A percentile compares a stretch with the other conserved stretches of the same genome.
These are phyloP conservation scores for Dryococelus australis DNA, from an alignment of 2,888 invertebrate species.

Conservation along the genomic window DNA sequence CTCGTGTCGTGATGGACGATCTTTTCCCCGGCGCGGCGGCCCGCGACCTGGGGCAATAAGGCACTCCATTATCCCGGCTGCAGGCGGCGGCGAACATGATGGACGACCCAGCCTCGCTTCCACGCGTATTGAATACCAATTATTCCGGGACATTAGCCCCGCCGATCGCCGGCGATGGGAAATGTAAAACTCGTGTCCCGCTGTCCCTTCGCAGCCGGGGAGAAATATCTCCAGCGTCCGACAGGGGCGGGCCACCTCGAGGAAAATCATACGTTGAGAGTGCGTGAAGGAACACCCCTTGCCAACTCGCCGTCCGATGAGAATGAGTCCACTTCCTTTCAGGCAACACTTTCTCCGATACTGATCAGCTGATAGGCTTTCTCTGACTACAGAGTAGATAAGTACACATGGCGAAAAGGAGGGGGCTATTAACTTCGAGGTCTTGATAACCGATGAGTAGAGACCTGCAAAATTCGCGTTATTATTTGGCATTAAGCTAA, in stretches of 20 bases:
- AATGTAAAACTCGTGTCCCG: background rate
- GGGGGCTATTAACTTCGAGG: too few relatives aligned
- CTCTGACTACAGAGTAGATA: too few relatives aligned
- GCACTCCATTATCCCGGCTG: background rate
- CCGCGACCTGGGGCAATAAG: slow-evolving; percentile 3
- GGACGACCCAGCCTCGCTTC: background rate
- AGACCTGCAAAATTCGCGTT: too few relatives aligned
- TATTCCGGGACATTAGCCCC: slow-evolving; percentile 34
- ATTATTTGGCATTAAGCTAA: too few relatives aligned
- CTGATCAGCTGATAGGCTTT: too few relatives aligned
- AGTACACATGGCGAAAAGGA: too few relatives aligned
- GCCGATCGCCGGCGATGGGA: background rate
- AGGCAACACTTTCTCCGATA: too few relatives aligned
- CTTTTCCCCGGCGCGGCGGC: background rate
- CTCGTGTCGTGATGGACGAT: background rate
- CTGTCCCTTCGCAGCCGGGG: background rate
- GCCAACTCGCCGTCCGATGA: too few relatives aligned
- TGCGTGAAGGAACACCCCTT: too few relatives aligned
- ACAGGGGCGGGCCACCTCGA: background rate
- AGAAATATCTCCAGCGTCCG: background rate
- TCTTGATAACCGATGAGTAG: too few relatives aligned
- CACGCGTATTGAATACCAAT: slow-evolving; percentile 29
- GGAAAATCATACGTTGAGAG: too few relatives aligned
- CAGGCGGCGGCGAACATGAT: background rate
- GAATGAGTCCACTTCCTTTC: too few relatives aligned